These are phyloP conservation scores for Colletes latitarsis DNA, from an alignment of 1,140 invertebrate genomes.

Conservation along the genomic window DNA sequence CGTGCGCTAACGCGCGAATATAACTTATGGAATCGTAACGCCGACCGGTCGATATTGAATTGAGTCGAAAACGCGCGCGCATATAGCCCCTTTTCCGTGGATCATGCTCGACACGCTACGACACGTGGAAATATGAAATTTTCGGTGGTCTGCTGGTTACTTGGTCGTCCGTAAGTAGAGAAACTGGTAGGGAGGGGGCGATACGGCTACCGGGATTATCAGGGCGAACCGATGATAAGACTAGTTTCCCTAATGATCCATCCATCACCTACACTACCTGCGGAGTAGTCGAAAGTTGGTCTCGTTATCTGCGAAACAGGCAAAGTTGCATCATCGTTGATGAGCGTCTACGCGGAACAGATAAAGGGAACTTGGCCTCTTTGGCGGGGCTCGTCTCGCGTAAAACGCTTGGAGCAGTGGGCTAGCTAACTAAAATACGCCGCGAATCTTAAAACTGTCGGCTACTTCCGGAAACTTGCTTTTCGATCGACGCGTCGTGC, in stretches of 20 bases:
- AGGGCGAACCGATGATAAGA: constrained; percentile 45
- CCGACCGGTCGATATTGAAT: not conserved
- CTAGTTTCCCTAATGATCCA: constrained; percentile 56
- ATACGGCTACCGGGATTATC: constrained; percentile 36
- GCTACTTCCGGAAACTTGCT: too few species aligned
- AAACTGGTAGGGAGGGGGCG: not conserved
- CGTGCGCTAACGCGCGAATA: constrained; percentile 22
- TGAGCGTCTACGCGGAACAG: constrained; percentile 19
- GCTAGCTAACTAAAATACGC: too few species aligned
- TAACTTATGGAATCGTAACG: not conserved
- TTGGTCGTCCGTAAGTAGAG: not conserved
- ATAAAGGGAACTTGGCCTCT: constrained; percentile 41
- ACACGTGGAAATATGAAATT: too few species aligned
- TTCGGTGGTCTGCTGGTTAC: too few species aligned
- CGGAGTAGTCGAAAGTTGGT: constrained; percentile 49
- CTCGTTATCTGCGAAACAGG: constrained; percentile 48
- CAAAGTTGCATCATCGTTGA: constrained; percentile 40
- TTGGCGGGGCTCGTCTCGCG: not conserved
- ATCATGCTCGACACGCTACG: too few species aligned
- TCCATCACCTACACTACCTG: constrained; percentile 56
- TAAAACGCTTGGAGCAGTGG: not conserved
- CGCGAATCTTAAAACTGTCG: too few species aligned
- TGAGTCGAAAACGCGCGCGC: not conserved
- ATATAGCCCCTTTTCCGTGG: not conserved
- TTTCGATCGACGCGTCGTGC: too few species aligned